phyloP scores from a whole-genome alignment of 2,888 invertebrate genomes.

The Trilocha varians region DNA sequence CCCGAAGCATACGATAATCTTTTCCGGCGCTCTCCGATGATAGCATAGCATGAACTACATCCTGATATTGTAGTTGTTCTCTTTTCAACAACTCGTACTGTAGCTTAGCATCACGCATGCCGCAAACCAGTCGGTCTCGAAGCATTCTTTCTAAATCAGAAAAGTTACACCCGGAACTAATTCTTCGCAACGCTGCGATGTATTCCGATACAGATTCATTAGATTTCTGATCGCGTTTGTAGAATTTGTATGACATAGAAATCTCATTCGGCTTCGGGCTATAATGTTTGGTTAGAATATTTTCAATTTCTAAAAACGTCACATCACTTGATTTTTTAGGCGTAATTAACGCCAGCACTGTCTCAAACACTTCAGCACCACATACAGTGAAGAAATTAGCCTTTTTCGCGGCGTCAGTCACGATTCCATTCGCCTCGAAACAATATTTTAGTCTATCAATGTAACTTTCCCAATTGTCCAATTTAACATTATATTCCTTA shows the following conservation, averaged over 20 bases:
- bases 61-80: conserved; percentile 11
- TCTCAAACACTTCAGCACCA: conserved; percentile 5
- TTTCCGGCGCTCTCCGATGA: conserved; percentile 14
- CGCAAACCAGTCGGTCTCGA: conserved; percentile 15
- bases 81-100: conserved; percentile 15
- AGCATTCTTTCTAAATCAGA: conserved; percentile 14
- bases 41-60: conserved; percentile 12
- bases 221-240: conserved; percentile 8
- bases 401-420: neutral
- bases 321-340: conserved; percentile 5
- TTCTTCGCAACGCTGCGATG: conserved; percentile 9
- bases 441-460: conserved; percentile 3
- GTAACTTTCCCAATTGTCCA: conserved; percentile 4
- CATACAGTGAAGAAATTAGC: conserved; percentile 4
- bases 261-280: conserved; percentile 10
- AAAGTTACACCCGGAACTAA: conserved; percentile 16
- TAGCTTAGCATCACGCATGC: conserved; percentile 12
- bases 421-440: conserved; percentile 3
- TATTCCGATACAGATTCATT: conserved; percentile 5
- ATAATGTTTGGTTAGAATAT: conserved; percentile 8
- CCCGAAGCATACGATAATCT: conserved; percentile 9
- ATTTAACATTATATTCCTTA: neutral
- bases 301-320: conserved; percentile 3
- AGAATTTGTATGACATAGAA: conserved; percentile 8
- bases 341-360: conserved; percentile 4